Base-by-base conservation (phyloP, 1,140 invertebrate genomes). In the Drosophila sulfurigaster region DNA sequence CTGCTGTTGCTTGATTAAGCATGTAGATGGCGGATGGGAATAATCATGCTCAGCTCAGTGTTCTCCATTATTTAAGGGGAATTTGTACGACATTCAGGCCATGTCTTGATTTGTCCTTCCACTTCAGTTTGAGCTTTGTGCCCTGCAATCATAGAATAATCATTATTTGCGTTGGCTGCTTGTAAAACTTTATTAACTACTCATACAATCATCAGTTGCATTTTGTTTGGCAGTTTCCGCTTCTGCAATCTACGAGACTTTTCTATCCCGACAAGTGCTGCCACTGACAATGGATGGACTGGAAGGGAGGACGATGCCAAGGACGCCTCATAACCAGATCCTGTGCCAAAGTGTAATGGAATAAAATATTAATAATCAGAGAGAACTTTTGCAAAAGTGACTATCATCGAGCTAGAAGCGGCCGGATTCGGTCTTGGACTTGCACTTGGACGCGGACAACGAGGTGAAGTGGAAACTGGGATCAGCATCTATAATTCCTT, bases 331-430 rank as follows among this genome's bases (percentile, higher is more conserved):
- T 20, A 1, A n/a, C 6, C 32, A 54, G 60, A 45, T 59, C 20
- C 58, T 5, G 13, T 16, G 58, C 51, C 63, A 72, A 65, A 88
- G 67, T 78, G 74, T 89, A 87, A 88, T 72, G 85, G 83, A 70
- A 88, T 88, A 89, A 89, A 88, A 88, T 83, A 88, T 88, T 88
- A 88, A 88, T 88, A 88, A 87, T 89, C 83, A 58, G 67, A 70
- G 60, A 70, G 83, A 88, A 57, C 54, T 60, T 88, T 86, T 83
- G 69, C 69, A 77, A 80, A 75, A 88, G 79, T 88, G 83, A 89
- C 83, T 88, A 83, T 89, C 83, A 89, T 71, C 78, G 78, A 69
- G 79, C 52, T 11, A 32, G 56, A 79, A 75, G 75, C 69, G 58
- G 68, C 41, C 28, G 57, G 65, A 32, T 15, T 20, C 28, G 43